Conservation (phyloP, 2,797 vertebrate species). For the Sebastes diploproa region DNA sequence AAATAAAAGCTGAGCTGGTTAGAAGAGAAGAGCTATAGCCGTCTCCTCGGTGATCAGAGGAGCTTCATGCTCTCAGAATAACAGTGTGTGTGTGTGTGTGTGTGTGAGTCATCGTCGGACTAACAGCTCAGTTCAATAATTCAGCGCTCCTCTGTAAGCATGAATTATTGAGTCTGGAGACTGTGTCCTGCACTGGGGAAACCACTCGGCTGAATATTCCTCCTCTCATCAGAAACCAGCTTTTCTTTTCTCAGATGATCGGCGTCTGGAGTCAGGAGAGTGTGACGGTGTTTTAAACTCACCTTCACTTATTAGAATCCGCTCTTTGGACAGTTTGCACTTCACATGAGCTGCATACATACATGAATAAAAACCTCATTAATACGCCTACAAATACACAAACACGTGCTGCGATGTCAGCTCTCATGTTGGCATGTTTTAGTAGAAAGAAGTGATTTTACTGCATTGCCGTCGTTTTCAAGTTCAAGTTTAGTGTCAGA, state of each 20-base stretch:
- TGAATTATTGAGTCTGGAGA: slow-evolving; percentile 69
- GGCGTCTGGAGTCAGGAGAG: not conserved
- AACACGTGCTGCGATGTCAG: no score
- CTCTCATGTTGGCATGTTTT: no score
- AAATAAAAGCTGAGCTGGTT: slow-evolving; percentile 1
- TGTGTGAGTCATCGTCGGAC: slow-evolving; percentile 35
- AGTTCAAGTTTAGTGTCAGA: no score
- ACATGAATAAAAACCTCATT: not conserved
- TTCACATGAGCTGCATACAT: not conserved
- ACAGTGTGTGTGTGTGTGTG: not conserved
- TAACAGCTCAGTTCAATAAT: slow-evolving; percentile 70
- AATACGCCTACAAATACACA: no score
- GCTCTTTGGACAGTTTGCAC: not conserved
- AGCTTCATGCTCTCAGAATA: slow-evolving; percentile 28
- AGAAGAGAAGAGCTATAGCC: not conserved
- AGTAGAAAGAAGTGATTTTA: no score
- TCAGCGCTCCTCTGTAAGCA: slow-evolving; percentile 60
- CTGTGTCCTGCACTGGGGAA: slow-evolving; percentile 33
- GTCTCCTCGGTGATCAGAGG: slow-evolving; percentile 27
- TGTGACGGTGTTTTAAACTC: not conserved
- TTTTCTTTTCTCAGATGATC: not conserved
- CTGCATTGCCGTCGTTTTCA: no score
- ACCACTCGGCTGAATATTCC: slow-evolving; percentile 18
- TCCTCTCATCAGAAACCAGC: slow-evolving; percentile 16
- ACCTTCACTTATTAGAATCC: not conserved